Base-by-base conservation (phyloP, 2,888 invertebrate genomes). In the Caradrina kadenii region DNA sequence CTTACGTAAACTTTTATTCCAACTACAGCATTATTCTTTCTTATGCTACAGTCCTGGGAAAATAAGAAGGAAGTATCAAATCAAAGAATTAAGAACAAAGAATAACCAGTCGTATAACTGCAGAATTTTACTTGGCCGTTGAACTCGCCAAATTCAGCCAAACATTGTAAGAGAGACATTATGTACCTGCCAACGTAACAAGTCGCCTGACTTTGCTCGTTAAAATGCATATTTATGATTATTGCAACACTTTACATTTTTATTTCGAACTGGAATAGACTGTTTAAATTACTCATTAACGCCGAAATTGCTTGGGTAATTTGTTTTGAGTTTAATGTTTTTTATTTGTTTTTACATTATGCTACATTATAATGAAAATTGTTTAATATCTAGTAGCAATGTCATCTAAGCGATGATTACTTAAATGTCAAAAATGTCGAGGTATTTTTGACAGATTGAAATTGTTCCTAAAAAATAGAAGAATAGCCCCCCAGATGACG, bases 51-150 rank as follows among this genome's bases (percentile, higher is more conserved):
- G 45, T 45, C 69, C 70, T 78, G 75, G 80, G 82, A 87, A 88
- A 87, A 80, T 69, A 69, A 76, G 78, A 71, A 87, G 89, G 90
- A 89, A 88, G 83, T 80, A 56, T 58, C 71, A 83, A 84, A 86
- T 84, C 82, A 83, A 81, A 82, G 71, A 85, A 85, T 82, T 74
- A 79, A 79, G 81, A 81, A 86, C 87, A 81, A 80, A 77, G 80
- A 83, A 68, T 76, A 56, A 72, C 49, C 69, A 49, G 70, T 39
- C 65, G 73, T 73, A 70, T 61, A 56, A 73, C 61, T 82, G 65
- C 71, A 63, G 73, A 82, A 77, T 76, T 71, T 78, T 82, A 69
- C 71, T 83, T 85, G 88, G 87, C 76, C 88, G 78, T 85, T 80
- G 71, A 85, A 86, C 82, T 76, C 56, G 1, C 45, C 13, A 69